phyloP scores from a whole-genome alignment of 2,888 invertebrate genomes.

The Drosophila mulleri region DNA sequence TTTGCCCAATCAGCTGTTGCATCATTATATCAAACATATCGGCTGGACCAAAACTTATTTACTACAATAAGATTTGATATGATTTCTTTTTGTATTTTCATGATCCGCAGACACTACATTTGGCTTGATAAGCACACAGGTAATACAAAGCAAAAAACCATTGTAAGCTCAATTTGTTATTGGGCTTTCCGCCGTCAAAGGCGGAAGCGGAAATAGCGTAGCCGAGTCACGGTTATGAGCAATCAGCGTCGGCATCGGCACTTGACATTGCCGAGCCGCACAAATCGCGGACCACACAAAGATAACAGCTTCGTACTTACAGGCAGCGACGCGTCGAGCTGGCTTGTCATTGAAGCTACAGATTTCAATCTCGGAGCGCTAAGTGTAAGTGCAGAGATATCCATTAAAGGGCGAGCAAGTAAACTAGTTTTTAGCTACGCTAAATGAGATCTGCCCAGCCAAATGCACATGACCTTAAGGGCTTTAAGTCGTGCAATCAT shows the following conservation, averaged over 20 bases:
- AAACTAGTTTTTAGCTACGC: neutral
- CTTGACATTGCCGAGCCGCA: constrained; percentile 55
- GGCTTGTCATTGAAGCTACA: neutral
- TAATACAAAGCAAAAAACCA: neutral
- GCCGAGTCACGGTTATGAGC: constrained; percentile 53
- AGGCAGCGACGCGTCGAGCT: neutral
- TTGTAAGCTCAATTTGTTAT: constrained; percentile 4
- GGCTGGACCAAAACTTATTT: neutral
- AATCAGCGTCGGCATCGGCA: constrained; percentile 39
- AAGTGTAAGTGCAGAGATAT: neutral
- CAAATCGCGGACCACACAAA: constrained; percentile 15
- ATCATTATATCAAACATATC: neutral
- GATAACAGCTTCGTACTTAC: constrained; percentile 8
- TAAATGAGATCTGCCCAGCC: neutral
- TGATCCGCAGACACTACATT: neutral
- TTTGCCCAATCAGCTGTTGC: too few relatives aligned
- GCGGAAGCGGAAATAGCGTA: constrained; percentile 62
- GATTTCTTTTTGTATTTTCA: neutral
- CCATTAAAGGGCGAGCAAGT: constrained; percentile 7
- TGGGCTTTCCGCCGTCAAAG: constrained; percentile 17
- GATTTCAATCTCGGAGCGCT: neutral
- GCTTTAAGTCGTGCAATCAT: neutral
- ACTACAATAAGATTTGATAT: neutral
- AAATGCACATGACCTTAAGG: neutral
- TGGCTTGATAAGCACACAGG: neutral